A percentile compares a stretch with the other conserved stretches of the same genome.
Conservation (phyloP, 2,888 invertebrate genomes). For the Pyrocoelia pectoralis region DNA sequence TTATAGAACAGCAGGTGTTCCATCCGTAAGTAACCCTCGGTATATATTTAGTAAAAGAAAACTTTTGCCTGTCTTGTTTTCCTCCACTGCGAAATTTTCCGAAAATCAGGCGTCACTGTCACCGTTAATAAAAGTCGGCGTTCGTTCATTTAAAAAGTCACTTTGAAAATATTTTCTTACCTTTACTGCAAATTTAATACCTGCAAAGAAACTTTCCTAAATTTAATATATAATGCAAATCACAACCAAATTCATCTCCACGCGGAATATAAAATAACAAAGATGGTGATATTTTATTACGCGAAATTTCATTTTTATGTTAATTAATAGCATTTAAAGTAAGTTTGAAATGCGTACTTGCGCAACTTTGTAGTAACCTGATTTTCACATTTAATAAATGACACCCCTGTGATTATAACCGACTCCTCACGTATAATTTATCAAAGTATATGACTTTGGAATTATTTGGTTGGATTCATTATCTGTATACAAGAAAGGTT, state of each 20-base stretch:
- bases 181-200: slow-evolving; percentile 24
- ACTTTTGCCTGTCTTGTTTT: neutral
- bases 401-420: slow-evolving; percentile 4
- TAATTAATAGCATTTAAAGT: slow-evolving; percentile 27
- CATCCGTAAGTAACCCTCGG: slow-evolving; percentile 15
- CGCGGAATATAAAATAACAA: slow-evolving; percentile 28
- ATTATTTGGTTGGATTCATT: slow-evolving; percentile 7
- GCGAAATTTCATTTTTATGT: slow-evolving; percentile 33
- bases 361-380: slow-evolving; percentile 10
- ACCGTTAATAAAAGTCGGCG: slow-evolving; percentile 1
- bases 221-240: slow-evolving; percentile 37
- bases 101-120: neutral
- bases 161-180: slow-evolving; percentile 2
- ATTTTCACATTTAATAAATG: slow-evolving; percentile 23
- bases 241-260: slow-evolving; percentile 30
- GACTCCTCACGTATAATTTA: slow-evolving; percentile 2
- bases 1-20: slow-evolving; percentile 30
- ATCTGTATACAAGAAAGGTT: neutral
- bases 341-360: slow-evolving; percentile 19
- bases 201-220: slow-evolving; percentile 21
- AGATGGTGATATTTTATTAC: slow-evolving; percentile 19
- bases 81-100: neutral
- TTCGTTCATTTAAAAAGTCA: slow-evolving; percentile 7
- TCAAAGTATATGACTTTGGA: slow-evolving; percentile 1
- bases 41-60: neutral